Base-by-base conservation (phyloP, 2,888 invertebrate species). In the Drosophila kokeensis region DNA sequence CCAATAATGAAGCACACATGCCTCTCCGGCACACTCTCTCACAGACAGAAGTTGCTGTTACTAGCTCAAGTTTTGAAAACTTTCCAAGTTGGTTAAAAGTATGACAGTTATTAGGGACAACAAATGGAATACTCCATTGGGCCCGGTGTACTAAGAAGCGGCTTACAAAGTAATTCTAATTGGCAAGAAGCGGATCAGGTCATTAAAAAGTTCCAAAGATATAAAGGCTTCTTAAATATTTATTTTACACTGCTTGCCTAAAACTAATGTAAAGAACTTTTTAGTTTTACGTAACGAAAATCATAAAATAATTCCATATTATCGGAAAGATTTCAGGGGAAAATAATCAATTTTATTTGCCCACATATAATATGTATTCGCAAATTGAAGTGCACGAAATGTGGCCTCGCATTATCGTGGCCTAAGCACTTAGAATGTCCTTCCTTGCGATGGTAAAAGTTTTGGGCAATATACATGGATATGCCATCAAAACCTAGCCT, bases 61-160 rank as follows among this genome's bases (percentile, higher is more conserved):
- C 24, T 13, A 62, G 60, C 29, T 45, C 1, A 72, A 81, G 73
- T 66, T 71, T 66, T 53, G 15, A 52, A 61, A 78, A 73, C 48
- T 82, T 78, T 68, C n/a, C 4, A 29, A 45, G 36, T 52, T 67
- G 63, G 82, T 61, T 59, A 73, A 77, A 78, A 72, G 63, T n/a
- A 49, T 38, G 52, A 8, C 48, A 60, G 59, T 24, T 57, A 58
- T 58, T 59, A 21, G 11, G 49, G 10, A 32, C 13, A 32, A 54
- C 68, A 79, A 69, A 79, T 27, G 40, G 79, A 29, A 73, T 79
- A 73, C 63, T 73, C 60, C 68, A 69, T 21, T 34, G 62, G 34
- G 2, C 45, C 40, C 59, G 63, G 59, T 63, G 62, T 65, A 78
- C 68, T 53, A 48, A 58, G 45, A 68, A 45, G 59, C 21, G 52